A percentile compares a stretch with the other conserved stretches of the same genome.
Conservation (phyloP, 2,888 invertebrate species). For the Drosophila anomalata region DNA sequence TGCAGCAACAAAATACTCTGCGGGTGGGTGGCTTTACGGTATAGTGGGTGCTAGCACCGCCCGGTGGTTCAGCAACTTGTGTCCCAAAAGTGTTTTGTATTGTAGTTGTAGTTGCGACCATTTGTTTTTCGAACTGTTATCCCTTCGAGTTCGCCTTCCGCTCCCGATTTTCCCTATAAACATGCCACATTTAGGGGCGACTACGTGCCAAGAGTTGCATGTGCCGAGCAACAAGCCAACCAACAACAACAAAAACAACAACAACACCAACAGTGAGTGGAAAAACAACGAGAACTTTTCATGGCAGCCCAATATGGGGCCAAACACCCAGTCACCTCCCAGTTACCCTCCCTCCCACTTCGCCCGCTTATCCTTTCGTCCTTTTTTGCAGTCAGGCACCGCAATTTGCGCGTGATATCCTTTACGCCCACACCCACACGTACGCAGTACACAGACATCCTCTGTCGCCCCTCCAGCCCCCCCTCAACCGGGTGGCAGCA, state of each 20-base stretch:
- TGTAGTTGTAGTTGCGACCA: conserved; percentile 40
- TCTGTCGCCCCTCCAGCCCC: too few relatives aligned
- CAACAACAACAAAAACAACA: conserved; percentile 5
- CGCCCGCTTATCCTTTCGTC: neutral
- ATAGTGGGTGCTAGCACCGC: neutral
- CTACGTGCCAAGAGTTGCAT: conserved; percentile 74
- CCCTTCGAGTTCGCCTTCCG: conserved; percentile 32
- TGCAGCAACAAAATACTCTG: conserved; percentile 36
- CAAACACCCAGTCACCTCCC: conserved; percentile 5
- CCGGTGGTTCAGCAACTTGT: conserved; percentile 20
- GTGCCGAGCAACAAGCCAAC: conserved; percentile 51
- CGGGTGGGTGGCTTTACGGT: neutral
- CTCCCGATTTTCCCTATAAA: conserved; percentile 60
- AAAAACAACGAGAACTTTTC: conserved; percentile 24
- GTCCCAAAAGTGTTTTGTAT: conserved; percentile 47
- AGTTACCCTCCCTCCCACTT: neutral
- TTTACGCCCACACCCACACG: conserved; percentile 53
- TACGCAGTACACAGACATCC: conserved; percentile 1
- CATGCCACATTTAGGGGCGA: conserved; percentile 70
- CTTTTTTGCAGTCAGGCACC: conserved; percentile 62
- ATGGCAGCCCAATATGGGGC: conserved; percentile 26
- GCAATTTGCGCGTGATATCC: conserved; percentile 78
- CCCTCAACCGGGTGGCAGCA: conserved; percentile 10
- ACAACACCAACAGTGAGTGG: conserved; percentile 12
- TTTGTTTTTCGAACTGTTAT: conserved; percentile 63